phyloP scores from a whole-genome alignment of 2,113 vertebrate genomes.

The Perca fluviatilis region DNA sequence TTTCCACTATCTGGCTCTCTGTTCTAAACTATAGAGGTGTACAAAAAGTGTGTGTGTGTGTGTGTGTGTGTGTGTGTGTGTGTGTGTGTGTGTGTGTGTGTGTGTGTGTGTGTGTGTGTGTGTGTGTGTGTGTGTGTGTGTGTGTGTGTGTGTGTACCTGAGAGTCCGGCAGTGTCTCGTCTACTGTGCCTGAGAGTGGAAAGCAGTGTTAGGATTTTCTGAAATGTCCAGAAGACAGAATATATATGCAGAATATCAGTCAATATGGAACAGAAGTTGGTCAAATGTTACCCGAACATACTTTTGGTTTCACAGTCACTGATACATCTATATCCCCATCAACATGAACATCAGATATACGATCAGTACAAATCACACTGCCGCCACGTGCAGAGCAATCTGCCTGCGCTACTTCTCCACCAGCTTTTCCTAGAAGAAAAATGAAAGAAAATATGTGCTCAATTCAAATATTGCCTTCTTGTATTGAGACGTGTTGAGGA shows the following conservation, averaged over 20 bases:
- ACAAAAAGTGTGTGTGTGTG: too few relatives aligned
- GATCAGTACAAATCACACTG: not conserved
- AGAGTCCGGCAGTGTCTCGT: not conserved
- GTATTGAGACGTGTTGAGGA: not conserved
- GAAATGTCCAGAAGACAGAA: not conserved
- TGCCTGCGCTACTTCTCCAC: not conserved
- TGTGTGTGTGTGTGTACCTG: conserved; percentile 9
- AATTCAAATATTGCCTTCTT: not conserved
- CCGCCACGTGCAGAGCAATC: rapidly evolving
- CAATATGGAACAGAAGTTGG: not conserved
- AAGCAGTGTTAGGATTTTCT: not conserved
- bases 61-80: too few relatives aligned
- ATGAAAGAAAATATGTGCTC: too few relatives aligned
- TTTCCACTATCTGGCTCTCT: too few relatives aligned
- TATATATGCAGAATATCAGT: not conserved
- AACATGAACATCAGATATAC: not conserved
- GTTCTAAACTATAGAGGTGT: too few relatives aligned
- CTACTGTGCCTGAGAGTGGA: not conserved
- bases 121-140: not conserved
- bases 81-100: too few relatives aligned
- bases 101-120: not conserved
- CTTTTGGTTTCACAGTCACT: not conserved
- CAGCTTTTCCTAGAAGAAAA: not conserved
- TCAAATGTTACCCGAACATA: not conserved
- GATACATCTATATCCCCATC: not conserved